Conservation (phyloP, 2,888 invertebrate species). For the Lepas anatifera region DNA sequence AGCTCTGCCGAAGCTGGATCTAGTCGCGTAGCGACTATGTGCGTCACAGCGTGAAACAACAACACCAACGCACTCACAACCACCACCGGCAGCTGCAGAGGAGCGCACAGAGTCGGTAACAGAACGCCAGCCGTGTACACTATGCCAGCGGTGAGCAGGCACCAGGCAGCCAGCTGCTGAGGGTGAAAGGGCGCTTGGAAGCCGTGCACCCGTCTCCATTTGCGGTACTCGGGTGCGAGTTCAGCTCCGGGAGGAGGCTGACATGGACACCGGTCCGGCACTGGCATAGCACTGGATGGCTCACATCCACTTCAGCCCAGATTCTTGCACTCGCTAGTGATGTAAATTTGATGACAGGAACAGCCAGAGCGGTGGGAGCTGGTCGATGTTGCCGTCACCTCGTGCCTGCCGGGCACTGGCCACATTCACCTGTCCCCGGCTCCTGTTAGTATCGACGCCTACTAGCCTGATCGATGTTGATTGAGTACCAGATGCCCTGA, state of each 20-base stretch:
- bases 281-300: neutral
- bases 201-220: conserved; percentile 57
- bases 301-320: too few species aligned
- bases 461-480: too few species aligned
- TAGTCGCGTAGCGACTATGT: conserved; percentile 61
- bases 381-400: too few species aligned
- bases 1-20: conserved; percentile 81
- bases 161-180: conserved; percentile 72
- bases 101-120: conserved; percentile 53
- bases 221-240: neutral
- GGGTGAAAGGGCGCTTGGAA: conserved; percentile 73
- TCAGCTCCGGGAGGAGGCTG: neutral
- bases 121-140: conserved; percentile 56
- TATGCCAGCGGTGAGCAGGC: conserved; percentile 53
- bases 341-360: too few species aligned
- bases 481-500: too few species aligned
- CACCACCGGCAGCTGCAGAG: conserved; percentile 46
- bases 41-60: conserved; percentile 56
- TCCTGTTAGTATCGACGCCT: too few species aligned
- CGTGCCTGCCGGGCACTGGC: too few species aligned
- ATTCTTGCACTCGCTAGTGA: too few species aligned
- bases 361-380: too few species aligned
- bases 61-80: conserved; percentile 50
- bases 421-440: too few species aligned
- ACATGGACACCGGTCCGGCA: neutral